Base-by-base conservation (phyloP, 2,888 invertebrate genomes). In the Blastobasis lacticolella region DNA sequence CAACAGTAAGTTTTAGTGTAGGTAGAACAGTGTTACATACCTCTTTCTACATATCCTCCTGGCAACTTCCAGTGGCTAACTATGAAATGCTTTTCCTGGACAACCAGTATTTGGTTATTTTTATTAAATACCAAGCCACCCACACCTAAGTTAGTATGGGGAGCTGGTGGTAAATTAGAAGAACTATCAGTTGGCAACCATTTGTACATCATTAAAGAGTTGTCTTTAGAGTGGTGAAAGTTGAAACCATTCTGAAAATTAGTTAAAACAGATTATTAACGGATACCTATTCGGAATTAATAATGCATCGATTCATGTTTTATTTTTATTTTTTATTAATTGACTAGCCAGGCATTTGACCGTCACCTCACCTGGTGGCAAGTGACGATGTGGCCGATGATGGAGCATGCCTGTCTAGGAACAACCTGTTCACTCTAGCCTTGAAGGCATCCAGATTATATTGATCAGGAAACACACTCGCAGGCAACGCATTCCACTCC, bases 1-100 rank as follows among this genome's bases (percentile, higher is more conserved):
- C n/a, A n/a, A n/a, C n/a, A n/a, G 23, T 23, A 23, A 23, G 23
- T 23, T 23, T 23, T 23, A 23, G 23, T 23, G 23, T 23, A 23
- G 23, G 23, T 23, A 23, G 23, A 23, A 23, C 3, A 23, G 23
- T 23, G 23, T 23, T 23, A 3, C 23, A 23, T 78, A 94, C 95
- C 93, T 81, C 93, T 93, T 75, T 97, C 95, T 10, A 95, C 95
- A 81, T 94, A 95, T 49, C 97, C 97, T 50, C 98, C 97, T 10
- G 98, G 97, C 6, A 97, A 84, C 83, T 97, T 97, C 96, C 96
- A 97, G 67, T 92, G 90, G 4, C 90, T 83, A 46, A 73, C 67
- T 10, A 86, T 73, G 53, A 86, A 80, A 67, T 91, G 91, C 67
- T 92, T 91, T 71, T 98, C 97, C 60, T 91, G 90, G 0, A 98